Base-by-base conservation (phyloP, 2,113 vertebrate species). In the Tychaedon coryphoeus region DNA sequence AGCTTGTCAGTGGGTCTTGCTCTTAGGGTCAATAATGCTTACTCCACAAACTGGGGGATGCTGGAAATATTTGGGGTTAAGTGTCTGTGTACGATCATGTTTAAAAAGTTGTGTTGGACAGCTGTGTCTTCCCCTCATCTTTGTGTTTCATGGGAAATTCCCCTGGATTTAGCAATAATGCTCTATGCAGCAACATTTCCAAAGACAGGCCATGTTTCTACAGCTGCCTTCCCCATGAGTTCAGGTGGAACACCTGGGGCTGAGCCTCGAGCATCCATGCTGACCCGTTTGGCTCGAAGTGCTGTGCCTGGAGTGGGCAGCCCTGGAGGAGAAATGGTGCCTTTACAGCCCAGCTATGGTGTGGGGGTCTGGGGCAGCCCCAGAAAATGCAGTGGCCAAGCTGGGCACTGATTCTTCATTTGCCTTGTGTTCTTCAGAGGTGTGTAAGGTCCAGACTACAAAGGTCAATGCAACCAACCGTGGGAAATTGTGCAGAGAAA, bases 161-260 rank as follows among this genome's bases (percentile, higher is more conserved):
- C 22, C 17, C 17, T 60, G n/a, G 33, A 5, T 79, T 79, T 83
- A 50, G 36, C 42, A 66, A 5, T 38, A 29, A 19, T 0, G 1
- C 19, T 74, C 22, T 36, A 1, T 50, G 66, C 40, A 45, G 66
- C 48, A 71, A 31, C 4, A 0, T 88, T 94, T 65, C 40, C 58
- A 69, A 34, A 24, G 12, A 0, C 45, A 29, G 29, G 48, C 40
- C 12, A 22, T 47, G 51, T 13, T 87, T 11, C 28, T n/a, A 7
- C 1, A 2, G 5, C 17, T 3, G 0, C 19, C 20, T 45, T 77
- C 33, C 19, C 24, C 0, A 0, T 13, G 42, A 6, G 8, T 28
- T n/a, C 10, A 51, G 11, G 9, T 48, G n/a, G 8, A 66, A 25
- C 45, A 47, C 2, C 2, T 42, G 20, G 69, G 19, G 33, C 28